These are phyloP conservation scores for Oophaga pumilio DNA, from an alignment of 2,113 vertebrate species.

Conservation along the genomic window DNA sequence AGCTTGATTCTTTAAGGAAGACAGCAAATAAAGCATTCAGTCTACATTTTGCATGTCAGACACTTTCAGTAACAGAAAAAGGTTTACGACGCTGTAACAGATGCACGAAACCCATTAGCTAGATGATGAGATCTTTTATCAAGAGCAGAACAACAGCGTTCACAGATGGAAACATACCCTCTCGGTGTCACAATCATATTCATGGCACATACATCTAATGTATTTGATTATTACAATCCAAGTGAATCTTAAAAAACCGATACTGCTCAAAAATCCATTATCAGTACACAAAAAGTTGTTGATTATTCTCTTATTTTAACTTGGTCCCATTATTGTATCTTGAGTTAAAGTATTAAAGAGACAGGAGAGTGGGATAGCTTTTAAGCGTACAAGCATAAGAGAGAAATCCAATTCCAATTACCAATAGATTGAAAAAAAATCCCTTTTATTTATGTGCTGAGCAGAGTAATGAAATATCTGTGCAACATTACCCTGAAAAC, in stretches of 20 bases:
- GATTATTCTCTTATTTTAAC: not conserved
- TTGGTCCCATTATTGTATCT: not conserved
- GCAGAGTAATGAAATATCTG: not conserved
- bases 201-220: conserved; percentile 13
- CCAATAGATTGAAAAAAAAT: not conserved
- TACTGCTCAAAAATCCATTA: not conserved
- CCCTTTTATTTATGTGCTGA: not conserved
- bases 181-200: conserved; percentile 1
- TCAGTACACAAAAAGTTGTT: not conserved
- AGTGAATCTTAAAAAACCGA: not conserved
- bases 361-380: not conserved
- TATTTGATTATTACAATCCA: not conserved
- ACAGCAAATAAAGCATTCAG: not conserved
- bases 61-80: not conserved
- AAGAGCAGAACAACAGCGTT: conserved; percentile 5
- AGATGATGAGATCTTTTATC: conserved; percentile 20
- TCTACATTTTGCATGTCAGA: not conserved
- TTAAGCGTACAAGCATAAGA: not conserved
- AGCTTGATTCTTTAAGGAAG: conserved; percentile 4
- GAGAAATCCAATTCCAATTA: not conserved
- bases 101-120: conserved; percentile 4
- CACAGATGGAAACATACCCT: conserved; percentile 12
- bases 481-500: not conserved
- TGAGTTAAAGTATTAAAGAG: not conserved
- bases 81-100: not conserved